Evolutionary conservation across 2,888 invertebrate species (phyloP).

Genomic region (Andrena flavipes): DNA sequence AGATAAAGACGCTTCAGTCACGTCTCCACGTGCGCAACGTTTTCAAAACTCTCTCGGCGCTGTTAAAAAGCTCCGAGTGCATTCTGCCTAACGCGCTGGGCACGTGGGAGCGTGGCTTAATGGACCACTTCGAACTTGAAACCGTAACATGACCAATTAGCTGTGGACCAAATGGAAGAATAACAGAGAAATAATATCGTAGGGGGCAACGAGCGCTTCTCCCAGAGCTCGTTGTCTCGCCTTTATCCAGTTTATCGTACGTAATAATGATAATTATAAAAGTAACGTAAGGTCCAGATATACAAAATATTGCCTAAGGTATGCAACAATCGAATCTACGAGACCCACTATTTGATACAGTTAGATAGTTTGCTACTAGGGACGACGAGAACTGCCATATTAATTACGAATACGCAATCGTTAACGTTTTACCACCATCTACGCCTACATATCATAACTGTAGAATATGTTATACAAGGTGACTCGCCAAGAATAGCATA

Average conservation of each 20-base stretch:
- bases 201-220: neutral
- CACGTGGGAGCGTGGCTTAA: constrained; percentile 5
- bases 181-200: constrained; percentile 28
- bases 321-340: constrained; percentile 1
- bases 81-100: neutral
- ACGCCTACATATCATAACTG: constrained; percentile 8
- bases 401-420: constrained; percentile 36
- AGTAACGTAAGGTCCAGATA: constrained; percentile 17
- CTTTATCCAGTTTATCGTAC: constrained; percentile 21
- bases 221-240: constrained; percentile 1
- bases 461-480: constrained; percentile 15
- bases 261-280: constrained; percentile 26
- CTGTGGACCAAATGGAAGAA: constrained; percentile 52
- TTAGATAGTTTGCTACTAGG: constrained; percentile 50
- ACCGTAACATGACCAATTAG: constrained; percentile 55
- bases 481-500: neutral
- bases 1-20: neutral
- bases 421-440: constrained; percentile 23
- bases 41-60: neutral
- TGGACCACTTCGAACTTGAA: constrained; percentile 50
- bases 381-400: constrained; percentile 65
- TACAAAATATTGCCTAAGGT: constrained; percentile 5
- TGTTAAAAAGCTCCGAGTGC: neutral
- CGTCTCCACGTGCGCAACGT: neutral
- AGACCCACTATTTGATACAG: constrained; percentile 54